Base-by-base conservation (phyloP, 2,113 vertebrate genomes). In the Spizaetus ornatus region DNA sequence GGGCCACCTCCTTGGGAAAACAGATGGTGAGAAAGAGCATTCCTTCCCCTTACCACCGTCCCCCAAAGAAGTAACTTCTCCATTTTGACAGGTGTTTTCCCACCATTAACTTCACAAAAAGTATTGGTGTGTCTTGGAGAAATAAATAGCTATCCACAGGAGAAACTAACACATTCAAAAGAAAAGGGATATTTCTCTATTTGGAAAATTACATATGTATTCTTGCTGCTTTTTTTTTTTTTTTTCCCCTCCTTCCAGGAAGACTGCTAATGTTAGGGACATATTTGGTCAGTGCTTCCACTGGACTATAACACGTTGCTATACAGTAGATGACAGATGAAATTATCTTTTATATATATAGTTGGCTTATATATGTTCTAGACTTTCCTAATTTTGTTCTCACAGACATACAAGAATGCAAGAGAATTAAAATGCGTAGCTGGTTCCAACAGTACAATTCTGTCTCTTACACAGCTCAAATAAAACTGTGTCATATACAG, bases 21-120 rank as follows among this genome's bases (percentile, higher is more conserved):
- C 82, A 97, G 95, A 96, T 96, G 76, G 94, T 86, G 82, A 95
- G 77, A 95, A 94, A 86, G 67, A 81, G 42, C 48, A 47, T 76
- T 82, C 80, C 55, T 84, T 94, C 77, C 77, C 88, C 76, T 88
- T 86, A 90, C 59, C 76, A 71, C 65, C 88, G 82, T 48, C 34
- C 63, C 63, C 48, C 58, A 86, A 96, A 93, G 55, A 79, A 91
- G 77, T 61, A 84, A 86, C 56, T 82, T 96, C 80, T 90, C 82
- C 71, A 16, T 58, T 95, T 88, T 84, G 86, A 95, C 83, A 95
- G 76, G 73, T 96, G 86, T 90, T 95, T 93, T 90, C 67, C 91
- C 70, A 86, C 5, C 16, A 88, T 92, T 93, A 93, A 74, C 65
- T 82, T 80, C 71, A 66, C 31, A 81, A 83, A 93, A 80, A 34